These are phyloP conservation scores for Ceratina australensis DNA, from an alignment of 1,140 invertebrate genomes.

Conservation along the genomic window DNA sequence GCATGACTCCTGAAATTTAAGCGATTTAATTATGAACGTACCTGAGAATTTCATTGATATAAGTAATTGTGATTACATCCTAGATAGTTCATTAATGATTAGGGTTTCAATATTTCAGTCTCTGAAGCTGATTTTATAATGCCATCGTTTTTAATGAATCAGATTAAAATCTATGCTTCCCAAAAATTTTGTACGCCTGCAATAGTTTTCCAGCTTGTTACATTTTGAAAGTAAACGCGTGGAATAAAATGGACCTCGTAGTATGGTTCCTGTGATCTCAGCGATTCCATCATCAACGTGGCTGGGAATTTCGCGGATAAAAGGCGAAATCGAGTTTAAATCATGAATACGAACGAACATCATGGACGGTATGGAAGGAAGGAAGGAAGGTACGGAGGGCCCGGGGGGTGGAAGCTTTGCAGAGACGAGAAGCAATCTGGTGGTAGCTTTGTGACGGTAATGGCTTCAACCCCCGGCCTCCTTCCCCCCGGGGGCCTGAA, in stretches of 20 bases:
- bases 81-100: too few species aligned
- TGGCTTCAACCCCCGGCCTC: slow-evolving; percentile 73
- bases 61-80: background rate
- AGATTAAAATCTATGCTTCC: too few species aligned
- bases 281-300: slow-evolving; percentile 72
- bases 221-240: too few species aligned
- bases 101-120: too few species aligned
- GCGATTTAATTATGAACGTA: too few species aligned
- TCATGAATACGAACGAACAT: slow-evolving; percentile 78
- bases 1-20: too few species aligned
- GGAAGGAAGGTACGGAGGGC: slow-evolving; percentile 65
- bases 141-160: too few species aligned
- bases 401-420: slow-evolving; percentile 67
- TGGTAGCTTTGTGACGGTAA: slow-evolving; percentile 79
- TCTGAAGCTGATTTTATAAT: too few species aligned
- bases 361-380: slow-evolving; percentile 51
- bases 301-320: slow-evolving; percentile 75
- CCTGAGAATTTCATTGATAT: too few species aligned
- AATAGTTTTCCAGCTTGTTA: too few species aligned
- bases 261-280: slow-evolving; percentile 69
- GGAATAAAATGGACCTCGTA: slow-evolving; percentile 41
- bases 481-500: slow-evolving; percentile 28
- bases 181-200: too few species aligned
- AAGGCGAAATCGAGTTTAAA: slow-evolving; percentile 79
- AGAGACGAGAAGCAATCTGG: slow-evolving; percentile 77